Evolutionary conservation across 2,888 invertebrate genomes (phyloP).

Genomic region (Ernsta delagoae): DNA sequence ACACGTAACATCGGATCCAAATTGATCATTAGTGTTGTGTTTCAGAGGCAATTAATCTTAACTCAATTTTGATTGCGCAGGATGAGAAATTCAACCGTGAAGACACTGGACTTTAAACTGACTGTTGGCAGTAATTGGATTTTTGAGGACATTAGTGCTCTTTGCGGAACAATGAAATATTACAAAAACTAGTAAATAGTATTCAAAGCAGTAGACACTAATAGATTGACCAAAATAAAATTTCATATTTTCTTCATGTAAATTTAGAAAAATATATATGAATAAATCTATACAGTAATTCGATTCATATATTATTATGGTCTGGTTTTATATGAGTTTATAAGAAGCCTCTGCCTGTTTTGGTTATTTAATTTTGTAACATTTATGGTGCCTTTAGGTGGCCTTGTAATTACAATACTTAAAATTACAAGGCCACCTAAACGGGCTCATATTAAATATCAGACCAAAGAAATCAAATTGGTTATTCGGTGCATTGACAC

Average conservation of each 20-base stretch:
- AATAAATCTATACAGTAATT: too few species aligned
- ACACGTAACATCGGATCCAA: slow-evolving; percentile 32
- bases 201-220: too few species aligned
- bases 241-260: too few species aligned
- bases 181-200: background rate
- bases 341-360: background rate
- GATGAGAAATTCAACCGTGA: slow-evolving; percentile 36
- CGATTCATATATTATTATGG: too few species aligned
- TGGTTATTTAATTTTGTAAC: background rate
- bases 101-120: slow-evolving; percentile 19
- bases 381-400: background rate
- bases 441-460: background rate
- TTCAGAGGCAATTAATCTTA: slow-evolving; percentile 37
- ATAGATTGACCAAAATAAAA: too few species aligned
- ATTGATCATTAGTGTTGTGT: slow-evolving; percentile 36
- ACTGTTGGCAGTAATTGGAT: slow-evolving; percentile 23
- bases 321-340: too few species aligned
- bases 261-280: too few species aligned
- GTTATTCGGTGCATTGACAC: background rate
- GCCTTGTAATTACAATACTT: background rate
- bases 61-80: slow-evolving; percentile 34
- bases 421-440: background rate
- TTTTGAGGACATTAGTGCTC: slow-evolving; percentile 13
- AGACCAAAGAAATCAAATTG: background rate
- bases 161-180: background rate